Base-by-base conservation (phyloP, 2,888 invertebrate genomes). In the Stratiomys singularior region DNA sequence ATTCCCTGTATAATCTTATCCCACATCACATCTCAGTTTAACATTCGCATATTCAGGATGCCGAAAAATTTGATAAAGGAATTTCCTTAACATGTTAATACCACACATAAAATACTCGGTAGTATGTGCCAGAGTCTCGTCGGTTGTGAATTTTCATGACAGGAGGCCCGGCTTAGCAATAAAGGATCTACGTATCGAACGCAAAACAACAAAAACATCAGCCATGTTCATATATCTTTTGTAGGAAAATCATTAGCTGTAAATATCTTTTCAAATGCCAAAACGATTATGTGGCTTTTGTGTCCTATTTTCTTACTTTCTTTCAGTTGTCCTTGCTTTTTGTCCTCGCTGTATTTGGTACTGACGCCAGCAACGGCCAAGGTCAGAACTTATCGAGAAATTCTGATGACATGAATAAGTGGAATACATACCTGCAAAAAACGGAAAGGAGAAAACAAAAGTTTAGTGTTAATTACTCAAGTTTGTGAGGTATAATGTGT, bases 381-480 rank as follows among this genome's bases (percentile, higher is more conserved):
- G 18, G 44, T 44, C 66, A 37, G 18, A 66, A 66, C 7, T 30
- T 64, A 37, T 37, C n/a, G n/a, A n/a, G 37, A 37, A 37, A 63
- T 27, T 13, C n/a, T 37, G 23, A 64, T 64, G 37, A 64, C n/a
- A 9, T 37, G 23, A 44, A 66, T 66, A n/a, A 15, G 52, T 52
- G 5, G 52, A 18, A 30, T 66, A 66, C 66, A 37, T 66, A 66
- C 66, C 66, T 66, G 66, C 15, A 66, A 66, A 37, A n/a, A 64
- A 30, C n/a, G n/a, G n/a, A 64, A 64, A 64, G 30, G n/a, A n/a
- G n/a, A 28, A 66, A 37, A 66, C n/a, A 66, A 13, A 66, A 66
- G 66, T 66, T 66, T 27, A n/a, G 11, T 30, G 66, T 66, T 66
- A 66, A 66, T 66, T 66, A 66, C 44, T 37, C n/a, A 23, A 66